Conservation (phyloP, 2,113 vertebrate species). For the Prionailurus viverrinus region DNA sequence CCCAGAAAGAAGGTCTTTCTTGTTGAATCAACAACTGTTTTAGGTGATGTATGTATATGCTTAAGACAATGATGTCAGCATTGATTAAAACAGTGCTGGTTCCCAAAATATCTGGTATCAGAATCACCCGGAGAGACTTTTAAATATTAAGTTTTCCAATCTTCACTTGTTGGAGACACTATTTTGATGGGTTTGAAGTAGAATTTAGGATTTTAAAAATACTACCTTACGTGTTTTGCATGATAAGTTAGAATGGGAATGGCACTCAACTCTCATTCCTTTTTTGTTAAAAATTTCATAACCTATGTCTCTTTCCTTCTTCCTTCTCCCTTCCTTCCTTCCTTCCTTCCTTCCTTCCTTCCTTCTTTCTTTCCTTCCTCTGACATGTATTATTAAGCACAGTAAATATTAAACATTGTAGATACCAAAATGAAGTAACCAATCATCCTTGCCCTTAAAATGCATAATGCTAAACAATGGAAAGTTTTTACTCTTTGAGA, state of each 20-base stretch:
- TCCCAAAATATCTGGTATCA: neutral
- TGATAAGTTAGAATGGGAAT: neutral
- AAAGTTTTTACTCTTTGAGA: neutral
- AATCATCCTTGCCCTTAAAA: neutral
- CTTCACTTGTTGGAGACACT: neutral
- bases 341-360: too few relatives aligned
- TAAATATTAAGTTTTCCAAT: neutral
- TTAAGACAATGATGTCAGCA: neutral
- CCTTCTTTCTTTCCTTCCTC: neutral
- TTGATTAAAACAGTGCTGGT: neutral
- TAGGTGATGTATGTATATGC: too few relatives aligned
- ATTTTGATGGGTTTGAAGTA: neutral
- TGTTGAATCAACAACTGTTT: neutral
- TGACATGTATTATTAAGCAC: neutral
- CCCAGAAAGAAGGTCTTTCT: neutral
- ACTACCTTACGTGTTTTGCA: neutral
- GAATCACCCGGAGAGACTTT: neutral
- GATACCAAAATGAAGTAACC: neutral
- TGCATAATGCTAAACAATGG: neutral
- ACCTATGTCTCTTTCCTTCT: neutral
- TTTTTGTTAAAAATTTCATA: neutral
- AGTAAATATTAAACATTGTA: neutral
- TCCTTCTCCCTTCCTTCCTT: neutral
- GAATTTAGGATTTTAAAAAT: neutral
- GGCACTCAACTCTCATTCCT: neutral